phyloP scores from a whole-genome alignment of 2,797 vertebrate species.

The Pseudochromis fuscus region DNA sequence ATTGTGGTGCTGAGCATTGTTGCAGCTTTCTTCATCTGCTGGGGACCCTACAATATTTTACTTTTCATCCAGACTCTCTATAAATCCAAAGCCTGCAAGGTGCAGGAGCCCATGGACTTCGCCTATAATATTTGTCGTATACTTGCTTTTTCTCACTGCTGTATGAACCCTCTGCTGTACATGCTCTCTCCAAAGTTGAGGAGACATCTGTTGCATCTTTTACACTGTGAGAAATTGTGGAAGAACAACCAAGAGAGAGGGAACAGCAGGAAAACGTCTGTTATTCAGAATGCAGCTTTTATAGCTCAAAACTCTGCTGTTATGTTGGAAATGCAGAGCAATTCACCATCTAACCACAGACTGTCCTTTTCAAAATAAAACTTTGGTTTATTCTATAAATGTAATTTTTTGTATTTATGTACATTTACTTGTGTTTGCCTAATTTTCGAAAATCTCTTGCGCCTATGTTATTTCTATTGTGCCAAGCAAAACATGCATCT shows the following conservation, averaged over 20 bases:
- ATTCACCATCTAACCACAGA: neutral
- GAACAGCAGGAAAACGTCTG: neutral
- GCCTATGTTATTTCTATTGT: too few relatives aligned
- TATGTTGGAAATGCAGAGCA: neutral
- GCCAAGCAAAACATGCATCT: too few relatives aligned
- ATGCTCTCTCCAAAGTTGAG: conserved; percentile 71
- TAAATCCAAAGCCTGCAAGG: neutral
- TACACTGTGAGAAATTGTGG: conserved; percentile 33
- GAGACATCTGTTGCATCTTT: conserved; percentile 54
- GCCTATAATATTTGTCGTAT: conserved; percentile 48
- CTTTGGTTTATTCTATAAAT: too few relatives aligned
- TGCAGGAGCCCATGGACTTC: rapidly evolving
- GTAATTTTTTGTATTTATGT: neutral
- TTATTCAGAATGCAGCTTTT: conserved; percentile 17
- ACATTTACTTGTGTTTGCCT: neutral
- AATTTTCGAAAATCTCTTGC: neutral
- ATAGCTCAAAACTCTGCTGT: conserved; percentile 1
- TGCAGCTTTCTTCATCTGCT: conserved; percentile 79
- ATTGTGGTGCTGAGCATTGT: conserved; percentile 75
- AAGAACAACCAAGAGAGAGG: neutral
- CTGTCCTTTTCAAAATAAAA: neutral
- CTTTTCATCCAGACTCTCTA: conserved; percentile 41
- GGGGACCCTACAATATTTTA: conserved; percentile 78
- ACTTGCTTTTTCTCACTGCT: conserved; percentile 83
- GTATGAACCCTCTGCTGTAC: conserved; percentile 82